Percentiles rank a stretch among this genome's conserved stretches.
Conservation (phyloP, 1,140 invertebrate species). For the Philaenus spumarius region DNA sequence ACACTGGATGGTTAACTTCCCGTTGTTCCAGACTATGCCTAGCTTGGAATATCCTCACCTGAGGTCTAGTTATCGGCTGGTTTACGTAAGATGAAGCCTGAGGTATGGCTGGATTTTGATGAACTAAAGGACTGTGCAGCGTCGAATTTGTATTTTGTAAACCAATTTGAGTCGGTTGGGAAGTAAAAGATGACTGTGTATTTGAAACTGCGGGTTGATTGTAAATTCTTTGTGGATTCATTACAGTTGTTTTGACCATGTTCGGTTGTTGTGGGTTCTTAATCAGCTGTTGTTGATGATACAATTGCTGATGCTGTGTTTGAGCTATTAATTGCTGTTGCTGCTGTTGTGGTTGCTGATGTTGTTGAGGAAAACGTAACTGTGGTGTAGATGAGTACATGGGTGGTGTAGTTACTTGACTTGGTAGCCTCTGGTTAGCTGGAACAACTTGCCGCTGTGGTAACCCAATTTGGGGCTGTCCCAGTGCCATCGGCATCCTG, state of each 20-base stretch:
- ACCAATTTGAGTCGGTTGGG: constrained; percentile 26
- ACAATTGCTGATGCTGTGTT: constrained; percentile 17
- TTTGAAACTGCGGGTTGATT: background rate
- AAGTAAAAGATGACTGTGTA: background rate
- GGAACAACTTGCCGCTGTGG: constrained; percentile 1
- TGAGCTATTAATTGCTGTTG: background rate
- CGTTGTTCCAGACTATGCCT: constrained; percentile 5
- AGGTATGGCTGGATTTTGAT: background rate
- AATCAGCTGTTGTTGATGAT: constrained; percentile 6
- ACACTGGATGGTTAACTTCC: constrained; percentile 1
- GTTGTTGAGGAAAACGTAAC: no score
- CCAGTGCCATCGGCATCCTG: background rate
- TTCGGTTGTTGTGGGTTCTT: background rate
- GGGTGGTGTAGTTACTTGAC: background rate
- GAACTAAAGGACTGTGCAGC: background rate
- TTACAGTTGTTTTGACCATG: background rate
- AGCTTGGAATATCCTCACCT: constrained; percentile 8
- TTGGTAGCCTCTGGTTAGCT: background rate
- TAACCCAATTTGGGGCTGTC: constrained; percentile 5
- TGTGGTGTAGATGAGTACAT: no score
- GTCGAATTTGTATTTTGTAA: background rate
- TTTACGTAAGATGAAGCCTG: background rate
- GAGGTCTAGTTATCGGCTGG: background rate
- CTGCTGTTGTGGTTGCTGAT: constrained; percentile 1
- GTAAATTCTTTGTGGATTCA: background rate